These are phyloP conservation scores for Leptinotarsa haldemani DNA, from an alignment of 2,888 invertebrate genomes.

Conservation along the genomic window DNA sequence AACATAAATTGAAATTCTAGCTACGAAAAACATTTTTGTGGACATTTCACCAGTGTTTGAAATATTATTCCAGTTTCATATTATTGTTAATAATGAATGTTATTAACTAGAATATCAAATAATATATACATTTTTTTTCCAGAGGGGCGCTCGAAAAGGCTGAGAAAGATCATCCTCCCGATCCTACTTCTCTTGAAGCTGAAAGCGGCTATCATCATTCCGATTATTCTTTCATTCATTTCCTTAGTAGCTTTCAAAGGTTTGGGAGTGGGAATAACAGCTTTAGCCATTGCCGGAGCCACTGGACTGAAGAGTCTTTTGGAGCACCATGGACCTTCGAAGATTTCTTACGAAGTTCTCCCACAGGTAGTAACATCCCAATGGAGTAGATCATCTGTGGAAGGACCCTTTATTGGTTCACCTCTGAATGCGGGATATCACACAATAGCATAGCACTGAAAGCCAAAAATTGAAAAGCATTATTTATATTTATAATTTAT, in stretches of 20 bases:
- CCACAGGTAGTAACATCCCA: slow-evolving; percentile 56
- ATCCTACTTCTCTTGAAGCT: slow-evolving; percentile 72
- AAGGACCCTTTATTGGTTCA: slow-evolving; percentile 33
- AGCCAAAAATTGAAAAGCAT: no score
- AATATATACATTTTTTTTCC: neutral
- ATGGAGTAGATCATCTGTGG: slow-evolving; percentile 55
- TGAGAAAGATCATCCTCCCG: slow-evolving; percentile 74
- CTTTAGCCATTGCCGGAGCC: slow-evolving; percentile 71
- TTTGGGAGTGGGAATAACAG: slow-evolving; percentile 72
- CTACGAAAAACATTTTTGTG: neutral
- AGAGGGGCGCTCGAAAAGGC: slow-evolving; percentile 69
- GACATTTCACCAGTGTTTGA: neutral
- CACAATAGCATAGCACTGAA: slow-evolving; percentile 40
- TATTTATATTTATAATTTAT: no score
- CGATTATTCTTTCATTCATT: slow-evolving; percentile 71
- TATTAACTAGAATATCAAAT: no score
- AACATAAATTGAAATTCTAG: no score
- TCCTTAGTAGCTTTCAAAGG: slow-evolving; percentile 76
- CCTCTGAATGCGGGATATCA: slow-evolving; percentile 51
- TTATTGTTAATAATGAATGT: no score
- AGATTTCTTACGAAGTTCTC: slow-evolving; percentile 62
- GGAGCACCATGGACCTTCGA: slow-evolving; percentile 55
- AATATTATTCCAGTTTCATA: no score
- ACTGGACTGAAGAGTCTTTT: slow-evolving; percentile 60
- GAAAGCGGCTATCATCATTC: slow-evolving; percentile 72